Evolutionary conservation across 2,888 invertebrate genomes (phyloP).

Genomic region (Eledona agricola): DNA sequence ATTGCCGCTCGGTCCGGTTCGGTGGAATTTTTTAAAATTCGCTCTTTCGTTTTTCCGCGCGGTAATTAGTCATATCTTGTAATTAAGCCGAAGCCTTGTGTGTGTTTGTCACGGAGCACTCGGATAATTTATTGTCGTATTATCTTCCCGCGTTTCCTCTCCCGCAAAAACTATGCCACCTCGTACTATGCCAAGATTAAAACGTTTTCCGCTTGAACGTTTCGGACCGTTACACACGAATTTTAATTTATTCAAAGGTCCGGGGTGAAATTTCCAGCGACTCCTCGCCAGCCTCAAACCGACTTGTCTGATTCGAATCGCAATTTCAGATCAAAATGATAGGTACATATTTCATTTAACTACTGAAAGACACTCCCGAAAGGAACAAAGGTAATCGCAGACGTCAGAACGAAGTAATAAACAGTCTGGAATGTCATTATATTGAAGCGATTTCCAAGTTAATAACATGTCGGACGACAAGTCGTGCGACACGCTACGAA

Average conservation of each 20-base stretch:
- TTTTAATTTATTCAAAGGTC: conserved; percentile 35
- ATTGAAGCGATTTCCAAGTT: conserved; percentile 8
- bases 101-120: conserved; percentile 40
- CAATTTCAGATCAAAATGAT: conserved; percentile 17
- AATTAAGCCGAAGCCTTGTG: conserved; percentile 47
- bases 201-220: conserved; percentile 41
- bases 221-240: conserved; percentile 27
- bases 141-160: conserved; percentile 41
- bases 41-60: conserved; percentile 35
- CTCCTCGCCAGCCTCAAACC: too few species aligned
- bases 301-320: conserved; percentile 18
- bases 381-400: conserved; percentile 22
- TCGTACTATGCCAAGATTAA: conserved; percentile 39
- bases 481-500: too few species aligned
- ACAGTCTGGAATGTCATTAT: conserved; percentile 19
- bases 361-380: conserved; percentile 23
- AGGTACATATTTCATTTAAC: conserved; percentile 23
- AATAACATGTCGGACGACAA: neutral
- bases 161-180: conserved; percentile 40
- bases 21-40: conserved; percentile 31
- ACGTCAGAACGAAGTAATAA: conserved; percentile 16
- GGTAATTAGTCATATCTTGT: conserved; percentile 51
- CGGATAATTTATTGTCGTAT: conserved; percentile 43
- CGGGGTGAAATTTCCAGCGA: conserved; percentile 16
- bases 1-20: conserved; percentile 30